phyloP scores from a whole-genome alignment of 2,888 invertebrate genomes.

The Ametastegia equiseti region DNA sequence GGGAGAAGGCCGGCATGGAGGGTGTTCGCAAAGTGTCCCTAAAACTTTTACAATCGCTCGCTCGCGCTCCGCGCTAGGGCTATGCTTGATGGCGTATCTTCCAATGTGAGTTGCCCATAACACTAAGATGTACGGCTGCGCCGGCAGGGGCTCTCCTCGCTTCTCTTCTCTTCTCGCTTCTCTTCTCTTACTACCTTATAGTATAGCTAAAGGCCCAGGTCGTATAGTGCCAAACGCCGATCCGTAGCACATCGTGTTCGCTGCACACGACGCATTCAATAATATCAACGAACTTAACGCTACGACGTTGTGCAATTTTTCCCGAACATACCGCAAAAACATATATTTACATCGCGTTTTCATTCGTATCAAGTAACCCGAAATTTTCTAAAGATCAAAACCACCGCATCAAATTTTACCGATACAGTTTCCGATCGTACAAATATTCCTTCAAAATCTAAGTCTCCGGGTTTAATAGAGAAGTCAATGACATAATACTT shows the following conservation, averaged over 20 bases:
- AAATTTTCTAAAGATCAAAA: neutral
- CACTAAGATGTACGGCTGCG: conserved; percentile 82
- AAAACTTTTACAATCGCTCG: conserved; percentile 81
- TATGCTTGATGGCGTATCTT: conserved; percentile 83
- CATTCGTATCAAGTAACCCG: neutral
- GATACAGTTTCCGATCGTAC: no score
- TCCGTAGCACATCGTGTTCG: conserved; percentile 55
- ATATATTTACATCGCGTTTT: conserved; percentile 2
- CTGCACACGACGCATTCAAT: conserved; percentile 47
- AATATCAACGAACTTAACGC: neutral
- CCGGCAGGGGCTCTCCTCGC: conserved; percentile 76
- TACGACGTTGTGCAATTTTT: neutral
- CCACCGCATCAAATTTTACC: no score
- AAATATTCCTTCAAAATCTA: no score
- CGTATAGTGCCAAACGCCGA: conserved; percentile 68
- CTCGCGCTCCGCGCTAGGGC: conserved; percentile 77
- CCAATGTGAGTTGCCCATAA: conserved; percentile 83
- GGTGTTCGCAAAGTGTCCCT: conserved; percentile 80
- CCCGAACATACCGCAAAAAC: conserved; percentile 16
- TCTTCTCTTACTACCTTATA: conserved; percentile 72
- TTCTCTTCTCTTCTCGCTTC: conserved; percentile 72
- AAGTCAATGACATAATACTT: no score
- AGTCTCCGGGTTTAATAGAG: no score
- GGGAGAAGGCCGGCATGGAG: conserved; percentile 61
- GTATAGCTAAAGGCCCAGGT: conserved; percentile 69